These are phyloP conservation scores for Torymus auratus DNA, from an alignment of 2,888 invertebrate species.

Conservation along the genomic window DNA sequence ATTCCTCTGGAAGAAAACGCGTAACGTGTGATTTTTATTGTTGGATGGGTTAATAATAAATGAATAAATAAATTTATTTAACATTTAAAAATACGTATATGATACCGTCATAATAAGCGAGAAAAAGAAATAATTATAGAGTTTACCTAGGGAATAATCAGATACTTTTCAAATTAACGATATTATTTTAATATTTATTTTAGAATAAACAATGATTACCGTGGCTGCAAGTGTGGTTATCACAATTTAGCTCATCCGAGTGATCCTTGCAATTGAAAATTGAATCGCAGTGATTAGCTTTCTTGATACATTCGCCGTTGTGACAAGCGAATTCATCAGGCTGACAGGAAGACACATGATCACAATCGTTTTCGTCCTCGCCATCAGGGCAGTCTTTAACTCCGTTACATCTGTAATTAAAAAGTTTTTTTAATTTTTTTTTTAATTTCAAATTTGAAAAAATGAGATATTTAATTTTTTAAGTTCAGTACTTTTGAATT, in stretches of 20 bases:
- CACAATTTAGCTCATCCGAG: constrained; percentile 80
- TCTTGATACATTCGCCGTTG: constrained; percentile 78
- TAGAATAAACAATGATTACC: constrained; percentile 53
- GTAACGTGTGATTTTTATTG: no score
- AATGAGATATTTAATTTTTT: not conserved
- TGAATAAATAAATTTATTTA: no score
- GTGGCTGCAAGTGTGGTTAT: constrained; percentile 62
- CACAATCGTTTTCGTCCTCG: constrained; percentile 81
- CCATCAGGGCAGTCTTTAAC: constrained; percentile 78
- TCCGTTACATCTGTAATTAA: constrained; percentile 77
- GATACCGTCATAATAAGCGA: no score
- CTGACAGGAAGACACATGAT: not conserved
- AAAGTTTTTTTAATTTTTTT: no score
- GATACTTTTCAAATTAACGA: constrained; percentile 22
- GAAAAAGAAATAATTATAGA: no score
- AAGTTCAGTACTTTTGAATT: constrained; percentile 62
- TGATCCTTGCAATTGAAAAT: constrained; percentile 79
- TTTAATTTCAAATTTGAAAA: not conserved
- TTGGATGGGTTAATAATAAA: no score
- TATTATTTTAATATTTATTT: constrained; percentile 55
- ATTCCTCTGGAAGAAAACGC: constrained; percentile 71
- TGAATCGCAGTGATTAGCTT: constrained; percentile 78
- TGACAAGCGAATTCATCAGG: constrained; percentile 77
- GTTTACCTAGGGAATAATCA: not conserved
- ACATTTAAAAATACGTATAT: no score